phyloP scores from a whole-genome alignment of 2,888 invertebrate species.

The Pristionchus arcanus region DNA sequence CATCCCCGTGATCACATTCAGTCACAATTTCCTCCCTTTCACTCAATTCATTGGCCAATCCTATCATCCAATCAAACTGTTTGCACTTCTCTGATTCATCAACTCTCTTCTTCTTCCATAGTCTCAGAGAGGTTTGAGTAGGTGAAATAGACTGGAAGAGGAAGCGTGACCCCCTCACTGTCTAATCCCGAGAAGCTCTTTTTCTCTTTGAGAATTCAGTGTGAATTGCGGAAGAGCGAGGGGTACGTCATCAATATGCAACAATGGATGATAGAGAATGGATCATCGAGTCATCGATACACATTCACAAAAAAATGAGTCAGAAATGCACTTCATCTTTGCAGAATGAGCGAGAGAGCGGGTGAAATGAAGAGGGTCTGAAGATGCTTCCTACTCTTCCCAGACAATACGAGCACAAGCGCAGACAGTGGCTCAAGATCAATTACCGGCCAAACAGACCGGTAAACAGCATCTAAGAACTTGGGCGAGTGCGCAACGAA shows the following conservation, averaged over 20 bases:
- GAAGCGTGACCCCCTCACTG: conserved; percentile 6
- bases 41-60: conserved; percentile 36
- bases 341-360: not conserved
- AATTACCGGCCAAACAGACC: conserved; percentile 10
- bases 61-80: conserved; percentile 49
- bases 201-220: conserved; percentile 22
- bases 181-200: conserved; percentile 7
- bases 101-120: not conserved
- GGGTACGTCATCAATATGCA: not conserved
- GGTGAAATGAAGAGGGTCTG: not conserved
- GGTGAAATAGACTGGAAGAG: not conserved
- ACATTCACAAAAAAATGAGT: not conserved
- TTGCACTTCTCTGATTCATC: conserved; percentile 39
- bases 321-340: not conserved
- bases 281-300: not conserved
- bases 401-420: not conserved
- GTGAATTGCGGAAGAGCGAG: conserved; percentile 8
- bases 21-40: conserved; percentile 11
- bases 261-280: not conserved
- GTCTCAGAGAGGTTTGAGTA: not conserved
- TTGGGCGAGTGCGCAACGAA: not conserved
- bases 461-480: not conserved
- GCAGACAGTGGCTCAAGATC: not conserved
- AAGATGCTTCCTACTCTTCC: not conserved
- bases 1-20: not conserved